Evolutionary conservation across 2,113 vertebrate species (phyloP).

Genomic region (Corydoras maculifer): DNA sequence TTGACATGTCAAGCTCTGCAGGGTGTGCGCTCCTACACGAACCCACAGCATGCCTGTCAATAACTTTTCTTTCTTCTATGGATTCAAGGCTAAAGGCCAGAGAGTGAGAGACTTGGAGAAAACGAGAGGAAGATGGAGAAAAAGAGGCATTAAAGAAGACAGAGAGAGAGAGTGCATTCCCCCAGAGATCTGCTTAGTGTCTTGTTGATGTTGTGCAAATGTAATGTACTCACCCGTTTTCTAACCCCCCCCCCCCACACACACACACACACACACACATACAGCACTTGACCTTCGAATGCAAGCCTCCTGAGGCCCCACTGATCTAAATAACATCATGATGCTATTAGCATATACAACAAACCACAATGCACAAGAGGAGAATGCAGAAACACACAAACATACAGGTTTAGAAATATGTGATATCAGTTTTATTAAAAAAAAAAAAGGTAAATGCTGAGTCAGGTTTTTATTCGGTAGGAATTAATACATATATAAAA

Average conservation of each 20-base stretch:
- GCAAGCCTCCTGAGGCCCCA: conserved; percentile 45
- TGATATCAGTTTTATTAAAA: no score
- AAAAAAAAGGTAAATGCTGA: no score
- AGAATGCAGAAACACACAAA: conserved; percentile 7
- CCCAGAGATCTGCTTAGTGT: conserved; percentile 36
- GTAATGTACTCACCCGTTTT: conserved; percentile 46
- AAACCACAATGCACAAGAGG: conserved; percentile 13
- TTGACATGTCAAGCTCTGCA: not conserved
- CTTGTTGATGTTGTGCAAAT: conserved; percentile 57
- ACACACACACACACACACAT: conserved; percentile 39
- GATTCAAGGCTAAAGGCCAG: conserved; percentile 51
- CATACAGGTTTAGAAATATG: not conserved
- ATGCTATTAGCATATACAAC: conserved; percentile 62
- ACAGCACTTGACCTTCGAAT: conserved; percentile 58
- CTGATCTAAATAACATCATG: conserved; percentile 69
- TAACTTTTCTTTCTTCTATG: conserved; percentile 43
- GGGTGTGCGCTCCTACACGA: conserved; percentile 39
- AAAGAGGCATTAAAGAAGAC: no score
- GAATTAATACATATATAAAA: no score
- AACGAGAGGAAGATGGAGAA: no score
- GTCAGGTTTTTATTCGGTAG: no score
- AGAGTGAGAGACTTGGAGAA: not conserved
- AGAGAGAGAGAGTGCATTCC: conserved; percentile 3
- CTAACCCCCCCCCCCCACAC: not conserved
- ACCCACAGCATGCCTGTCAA: conserved; percentile 53